Conservation (phyloP, 1,140 invertebrate species). For the Ceratina japonica region DNA sequence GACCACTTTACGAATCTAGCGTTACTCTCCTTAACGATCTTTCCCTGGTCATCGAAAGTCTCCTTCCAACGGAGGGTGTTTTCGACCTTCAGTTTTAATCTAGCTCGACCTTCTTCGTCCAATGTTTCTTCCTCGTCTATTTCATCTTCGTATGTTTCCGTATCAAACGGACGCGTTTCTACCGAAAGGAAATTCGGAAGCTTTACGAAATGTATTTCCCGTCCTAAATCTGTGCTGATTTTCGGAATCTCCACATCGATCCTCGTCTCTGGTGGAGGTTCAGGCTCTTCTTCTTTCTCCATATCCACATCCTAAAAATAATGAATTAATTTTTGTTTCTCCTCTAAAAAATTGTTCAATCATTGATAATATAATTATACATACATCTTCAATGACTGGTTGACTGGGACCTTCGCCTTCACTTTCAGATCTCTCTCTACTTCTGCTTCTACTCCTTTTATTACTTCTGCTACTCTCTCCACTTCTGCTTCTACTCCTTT, state of each 20-base stretch:
- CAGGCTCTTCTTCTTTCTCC: constrained; percentile 87
- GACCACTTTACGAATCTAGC: constrained; percentile 98
- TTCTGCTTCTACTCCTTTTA: constrained; percentile 70
- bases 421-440: constrained; percentile 70
- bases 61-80: constrained; percentile 99
- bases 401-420: constrained; percentile 72
- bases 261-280: constrained; percentile 92
- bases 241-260: constrained; percentile 98
- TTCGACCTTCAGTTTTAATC: constrained; percentile 95
- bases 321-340: constrained; percentile 23
- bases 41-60: constrained; percentile 90
- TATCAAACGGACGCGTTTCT: constrained; percentile 96
- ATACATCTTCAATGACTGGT: constrained; percentile 77
- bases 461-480: constrained; percentile 70
- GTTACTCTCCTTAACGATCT: constrained; percentile 94
- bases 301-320: constrained; percentile 79
- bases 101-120: constrained; percentile 98
- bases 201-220: constrained; percentile 96
- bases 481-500: constrained; percentile 68
- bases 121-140: constrained; percentile 99
- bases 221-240: constrained; percentile 94
- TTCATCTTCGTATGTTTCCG: constrained; percentile 98
- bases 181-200: constrained; percentile 95
- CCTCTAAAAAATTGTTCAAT: neutral
- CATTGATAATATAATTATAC: constrained; percentile 44